Evolutionary conservation across 2,113 vertebrate species (phyloP).

Genomic region (Cochlearius cochlearius): DNA sequence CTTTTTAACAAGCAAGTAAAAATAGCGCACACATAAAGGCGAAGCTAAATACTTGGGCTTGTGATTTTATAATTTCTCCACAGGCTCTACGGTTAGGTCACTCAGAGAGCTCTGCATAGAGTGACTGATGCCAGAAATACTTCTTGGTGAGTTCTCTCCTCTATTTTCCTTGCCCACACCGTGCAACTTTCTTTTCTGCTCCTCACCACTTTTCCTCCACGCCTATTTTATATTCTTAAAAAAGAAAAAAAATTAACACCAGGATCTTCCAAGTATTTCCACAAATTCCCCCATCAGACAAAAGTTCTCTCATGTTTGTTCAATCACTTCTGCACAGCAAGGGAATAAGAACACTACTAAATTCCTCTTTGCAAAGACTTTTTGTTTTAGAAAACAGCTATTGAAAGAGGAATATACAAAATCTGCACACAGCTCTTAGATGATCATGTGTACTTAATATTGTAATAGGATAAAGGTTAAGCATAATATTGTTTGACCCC

Average conservation of each 20-base stretch:
- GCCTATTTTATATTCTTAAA: neutral
- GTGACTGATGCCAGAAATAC: neutral
- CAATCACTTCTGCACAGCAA: neutral
- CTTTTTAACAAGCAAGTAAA: neutral
- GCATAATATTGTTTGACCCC: slow-evolving; percentile 71
- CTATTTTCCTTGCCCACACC: neutral
- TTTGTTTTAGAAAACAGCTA: neutral
- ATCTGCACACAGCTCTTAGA: slow-evolving; percentile 9
- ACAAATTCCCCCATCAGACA: neutral
- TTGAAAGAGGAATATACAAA: slow-evolving; percentile 34
- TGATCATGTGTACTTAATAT: slow-evolving; percentile 52
- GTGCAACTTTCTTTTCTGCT: neutral
- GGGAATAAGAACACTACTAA: neutral
- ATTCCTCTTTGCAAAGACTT: neutral
- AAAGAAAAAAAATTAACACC: neutral
- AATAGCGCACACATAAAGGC: neutral
- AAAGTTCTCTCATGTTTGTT: neutral
- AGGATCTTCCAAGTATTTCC: neutral
- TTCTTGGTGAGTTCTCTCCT: neutral
- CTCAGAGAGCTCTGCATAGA: neutral
- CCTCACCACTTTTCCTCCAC: neutral
- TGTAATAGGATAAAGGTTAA: slow-evolving; percentile 73
- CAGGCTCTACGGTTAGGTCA: neutral
- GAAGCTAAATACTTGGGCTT: neutral
- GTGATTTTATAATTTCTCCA: neutral